Percentiles rank a stretch among this genome's conserved stretches.
phyloP scores from a whole-genome alignment of 1,140 invertebrate genomes.

The Archegozetes longisetosus region DNA sequence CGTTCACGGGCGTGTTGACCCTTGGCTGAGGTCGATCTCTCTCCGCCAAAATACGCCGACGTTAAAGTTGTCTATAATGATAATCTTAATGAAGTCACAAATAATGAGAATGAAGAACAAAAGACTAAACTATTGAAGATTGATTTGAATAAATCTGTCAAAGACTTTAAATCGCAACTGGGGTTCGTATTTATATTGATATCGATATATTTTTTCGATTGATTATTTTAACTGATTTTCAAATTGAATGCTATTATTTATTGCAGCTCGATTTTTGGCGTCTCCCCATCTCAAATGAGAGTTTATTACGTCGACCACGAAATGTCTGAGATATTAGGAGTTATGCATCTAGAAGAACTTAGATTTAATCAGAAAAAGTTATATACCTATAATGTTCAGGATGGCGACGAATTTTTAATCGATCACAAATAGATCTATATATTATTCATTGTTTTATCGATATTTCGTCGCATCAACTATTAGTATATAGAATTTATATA shows the following conservation, averaged over 20 bases:
- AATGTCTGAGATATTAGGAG: slow-evolving; percentile 27
- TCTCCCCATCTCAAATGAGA: slow-evolving; percentile 62
- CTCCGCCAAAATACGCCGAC: slow-evolving; percentile 67
- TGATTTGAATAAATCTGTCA: slow-evolving; percentile 21
- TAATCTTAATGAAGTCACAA: slow-evolving; percentile 32
- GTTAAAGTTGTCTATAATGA: slow-evolving; percentile 61
- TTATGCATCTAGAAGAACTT: slow-evolving; percentile 16
- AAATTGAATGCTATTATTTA: background rate
- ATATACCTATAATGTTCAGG: slow-evolving; percentile 75
- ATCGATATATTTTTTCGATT: background rate
- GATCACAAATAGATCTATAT: slow-evolving; percentile 32
- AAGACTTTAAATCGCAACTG: slow-evolving; percentile 21
- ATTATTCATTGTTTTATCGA: background rate
- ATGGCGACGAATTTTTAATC: slow-evolving; percentile 77
- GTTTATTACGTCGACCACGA: slow-evolving; percentile 62
- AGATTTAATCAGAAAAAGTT: slow-evolving; percentile 60
- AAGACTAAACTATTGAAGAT: slow-evolving; percentile 14
- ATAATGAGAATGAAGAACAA: slow-evolving; percentile 13
- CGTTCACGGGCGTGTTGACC: slow-evolving; percentile 69
- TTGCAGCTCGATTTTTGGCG: slow-evolving; percentile 35
- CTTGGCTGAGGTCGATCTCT: slow-evolving; percentile 65
- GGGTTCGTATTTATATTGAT: slow-evolving; percentile 3
- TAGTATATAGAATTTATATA: no score
- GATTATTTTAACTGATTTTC: background rate
- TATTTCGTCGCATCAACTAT: no score